phyloP scores from a whole-genome alignment of 2,113 vertebrate species.

The Pollimyrus isidori region DNA sequence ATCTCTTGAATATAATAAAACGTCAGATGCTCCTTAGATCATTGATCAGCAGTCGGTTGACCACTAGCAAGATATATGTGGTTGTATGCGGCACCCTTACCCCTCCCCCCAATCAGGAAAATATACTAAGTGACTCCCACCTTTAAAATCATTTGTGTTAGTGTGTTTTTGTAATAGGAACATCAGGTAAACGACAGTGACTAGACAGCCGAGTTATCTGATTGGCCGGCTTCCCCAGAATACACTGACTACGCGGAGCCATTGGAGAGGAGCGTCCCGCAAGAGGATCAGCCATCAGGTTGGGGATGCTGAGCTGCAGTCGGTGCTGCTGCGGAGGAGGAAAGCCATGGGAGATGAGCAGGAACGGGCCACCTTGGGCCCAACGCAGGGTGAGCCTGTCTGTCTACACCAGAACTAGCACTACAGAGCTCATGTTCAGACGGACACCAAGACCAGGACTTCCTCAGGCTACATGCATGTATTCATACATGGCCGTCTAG shows the following conservation, averaged over 20 bases:
- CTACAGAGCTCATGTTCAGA: not conserved
- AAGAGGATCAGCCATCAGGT: conserved; percentile 40
- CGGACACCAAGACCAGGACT: not conserved
- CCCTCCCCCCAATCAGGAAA: not conserved
- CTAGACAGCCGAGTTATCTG: not conserved
- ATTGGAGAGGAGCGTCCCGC: conserved; percentile 30
- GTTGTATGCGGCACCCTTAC: not conserved
- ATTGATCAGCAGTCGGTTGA: not conserved
- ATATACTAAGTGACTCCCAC: not conserved
- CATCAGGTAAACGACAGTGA: not conserved
- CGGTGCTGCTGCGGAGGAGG: conserved; percentile 64
- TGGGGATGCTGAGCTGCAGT: conserved; percentile 54
- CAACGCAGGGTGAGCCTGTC: conserved; percentile 35
- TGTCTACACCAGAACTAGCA: not conserved
- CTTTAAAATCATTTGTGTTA: not conserved
- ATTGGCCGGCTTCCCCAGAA: conserved; percentile 32
- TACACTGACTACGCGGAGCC: conserved; percentile 32
- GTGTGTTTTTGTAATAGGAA: not conserved
- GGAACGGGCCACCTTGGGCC: not conserved
- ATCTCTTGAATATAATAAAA: not conserved
- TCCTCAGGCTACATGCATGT: not conserved
- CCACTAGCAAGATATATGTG: not conserved
- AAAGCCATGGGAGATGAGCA: conserved; percentile 47
- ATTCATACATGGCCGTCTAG: not conserved
- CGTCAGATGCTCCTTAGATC: not conserved